phyloP scores from a whole-genome alignment of 1,140 invertebrate genomes.

The Scylla paramamosain region DNA sequence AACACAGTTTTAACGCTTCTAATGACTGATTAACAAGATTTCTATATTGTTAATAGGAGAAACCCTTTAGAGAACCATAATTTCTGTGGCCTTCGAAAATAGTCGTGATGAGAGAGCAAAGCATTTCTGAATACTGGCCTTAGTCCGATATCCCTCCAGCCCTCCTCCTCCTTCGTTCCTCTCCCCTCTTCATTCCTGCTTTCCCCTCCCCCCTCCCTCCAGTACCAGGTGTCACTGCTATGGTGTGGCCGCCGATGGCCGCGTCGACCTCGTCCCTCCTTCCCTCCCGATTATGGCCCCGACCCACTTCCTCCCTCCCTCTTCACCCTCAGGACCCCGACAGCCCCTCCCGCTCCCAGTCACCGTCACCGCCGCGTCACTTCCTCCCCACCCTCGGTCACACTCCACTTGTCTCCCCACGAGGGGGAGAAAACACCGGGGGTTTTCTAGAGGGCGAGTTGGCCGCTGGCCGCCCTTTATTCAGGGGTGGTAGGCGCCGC shows the following conservation, averaged over 20 bases:
- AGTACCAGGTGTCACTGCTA: not conserved
- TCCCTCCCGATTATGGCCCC: not conserved
- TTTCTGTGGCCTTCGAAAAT: too few relatives aligned
- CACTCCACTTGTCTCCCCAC: not conserved
- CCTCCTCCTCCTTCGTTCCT: not conserved
- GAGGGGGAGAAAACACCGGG: not conserved
- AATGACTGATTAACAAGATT: too few relatives aligned
- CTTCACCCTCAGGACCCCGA: not conserved
- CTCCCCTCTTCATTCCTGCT: not conserved
- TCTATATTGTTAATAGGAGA: too few relatives aligned
- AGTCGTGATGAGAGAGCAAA: too few relatives aligned
- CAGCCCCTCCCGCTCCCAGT: not conserved
- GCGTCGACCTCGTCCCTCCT: not conserved
- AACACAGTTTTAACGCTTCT: too few relatives aligned
- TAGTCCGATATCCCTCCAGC: not conserved
- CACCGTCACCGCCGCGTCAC: not conserved
- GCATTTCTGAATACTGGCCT: too few relatives aligned
- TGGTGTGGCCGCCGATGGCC: too few relatives aligned
- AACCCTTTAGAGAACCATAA: too few relatives aligned
- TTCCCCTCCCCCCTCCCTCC: not conserved
- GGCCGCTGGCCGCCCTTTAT: not conserved
- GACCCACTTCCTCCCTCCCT: constrained; percentile 15
- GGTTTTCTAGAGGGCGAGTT: not conserved
- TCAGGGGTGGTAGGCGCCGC: not conserved
- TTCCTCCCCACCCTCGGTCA: not conserved